Evolutionary conservation across 2,888 invertebrate genomes (phyloP), one percentile per base, ranked within the genome.

Genomic region (Chromoteleia sp.): DNA sequence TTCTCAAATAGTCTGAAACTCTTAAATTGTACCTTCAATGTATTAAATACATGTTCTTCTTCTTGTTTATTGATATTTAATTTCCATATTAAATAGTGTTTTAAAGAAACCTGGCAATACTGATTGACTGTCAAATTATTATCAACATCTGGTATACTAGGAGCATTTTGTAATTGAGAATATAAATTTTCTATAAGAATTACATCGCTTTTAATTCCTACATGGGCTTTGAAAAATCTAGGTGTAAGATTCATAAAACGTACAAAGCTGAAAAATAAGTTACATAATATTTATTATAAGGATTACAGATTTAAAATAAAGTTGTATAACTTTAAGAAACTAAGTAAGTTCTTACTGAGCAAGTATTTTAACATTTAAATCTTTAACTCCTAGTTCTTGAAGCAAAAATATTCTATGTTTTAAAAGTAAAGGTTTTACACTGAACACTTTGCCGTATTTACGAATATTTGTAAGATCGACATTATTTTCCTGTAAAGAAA

Each of bases 1-100:
- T 93, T 92, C 85, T 93, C 93, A 4, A 95, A 92, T 1, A 92
- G 89, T 21, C 87, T 84, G 63, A 93, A 92, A 83, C 93, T 93
- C 86, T 92, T 93, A 83, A 92, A 89, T 2, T 88, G 89, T 0
- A 93, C 80, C 92, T 92, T 1, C 86, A 88, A 29, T 86, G 88
- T 86, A 92, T 92, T n/a, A 92, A 76, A 75, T 90, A 89, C 2
- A 87, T 85, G 7, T 92, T 29, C 0, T 45, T 56, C 92, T 89
- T 10, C 89, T 12, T 2, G 1, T 86, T 91, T 84, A 0, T 88
- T 85, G 65, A 93, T 87, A 33, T 92, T 85, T 0, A 94, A 87
- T 50, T 92, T 89, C 84, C 91, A 89, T 1, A 84, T 90, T 77
- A 93, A 83, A 87, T 92, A 93, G 21, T 86, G 81, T 15, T 19